phyloP scores from a whole-genome alignment of 1,140 invertebrate species.

The Tetramorium parvispinum region DNA sequence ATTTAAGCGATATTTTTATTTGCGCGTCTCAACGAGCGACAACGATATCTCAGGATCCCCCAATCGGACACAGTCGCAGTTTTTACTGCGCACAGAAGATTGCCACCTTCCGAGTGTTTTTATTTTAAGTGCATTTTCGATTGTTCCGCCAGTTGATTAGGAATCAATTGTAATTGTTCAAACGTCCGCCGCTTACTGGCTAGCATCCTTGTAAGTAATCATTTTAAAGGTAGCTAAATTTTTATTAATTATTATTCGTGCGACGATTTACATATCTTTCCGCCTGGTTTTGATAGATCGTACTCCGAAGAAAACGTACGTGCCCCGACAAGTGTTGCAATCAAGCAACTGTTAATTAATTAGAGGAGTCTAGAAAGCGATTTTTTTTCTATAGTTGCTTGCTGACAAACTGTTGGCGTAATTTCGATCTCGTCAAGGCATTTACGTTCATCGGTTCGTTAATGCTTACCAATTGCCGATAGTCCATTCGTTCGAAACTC shows the following conservation, averaged over 20 bases:
- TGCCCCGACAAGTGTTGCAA: slow-evolving; percentile 8
- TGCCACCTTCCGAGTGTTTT: slow-evolving; percentile 1
- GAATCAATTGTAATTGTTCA: slow-evolving; percentile 24
- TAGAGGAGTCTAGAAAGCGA: slow-evolving; percentile 17
- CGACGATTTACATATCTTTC: slow-evolving; percentile 52
- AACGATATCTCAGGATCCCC: slow-evolving; percentile 35
- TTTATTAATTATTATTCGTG: slow-evolving; percentile 62
- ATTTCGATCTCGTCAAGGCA: slow-evolving; percentile 35
- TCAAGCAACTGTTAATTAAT: slow-evolving; percentile 39
- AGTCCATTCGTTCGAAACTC: slow-evolving; percentile 26
- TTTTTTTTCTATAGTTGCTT: slow-evolving; percentile 9
- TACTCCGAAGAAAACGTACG: slow-evolving; percentile 15
- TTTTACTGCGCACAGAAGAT: slow-evolving; percentile 52
- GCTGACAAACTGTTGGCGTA: slow-evolving; percentile 47
- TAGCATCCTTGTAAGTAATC: slow-evolving; percentile 36
- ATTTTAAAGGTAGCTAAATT: slow-evolving; percentile 45
- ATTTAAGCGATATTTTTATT: slow-evolving; percentile 48
- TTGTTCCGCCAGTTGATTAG: slow-evolving; percentile 30
- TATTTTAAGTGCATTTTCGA: slow-evolving; percentile 51
- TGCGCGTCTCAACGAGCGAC: slow-evolving; percentile 40
- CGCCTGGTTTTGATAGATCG: slow-evolving; percentile 20
- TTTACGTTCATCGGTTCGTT: slow-evolving; percentile 21
- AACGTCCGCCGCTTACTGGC: slow-evolving; percentile 25
- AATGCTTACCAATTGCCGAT: slow-evolving; percentile 52
- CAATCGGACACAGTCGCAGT: slow-evolving; percentile 50